Conservation (phyloP, 2,888 invertebrate genomes). For the Leptopilina syphax region DNA sequence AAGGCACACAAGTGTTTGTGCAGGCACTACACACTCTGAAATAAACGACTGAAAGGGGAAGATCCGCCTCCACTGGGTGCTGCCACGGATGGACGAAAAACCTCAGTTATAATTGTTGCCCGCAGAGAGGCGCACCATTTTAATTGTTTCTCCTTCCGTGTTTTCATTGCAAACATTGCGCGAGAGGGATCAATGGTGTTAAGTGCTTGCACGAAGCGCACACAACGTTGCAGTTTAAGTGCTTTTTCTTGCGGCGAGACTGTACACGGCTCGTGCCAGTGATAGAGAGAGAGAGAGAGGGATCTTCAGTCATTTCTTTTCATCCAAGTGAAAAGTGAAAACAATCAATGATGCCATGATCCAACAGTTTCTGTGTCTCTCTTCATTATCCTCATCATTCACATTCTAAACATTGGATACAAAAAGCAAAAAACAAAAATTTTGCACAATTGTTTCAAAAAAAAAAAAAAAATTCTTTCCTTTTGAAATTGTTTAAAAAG, state of each 20-base stretch:
- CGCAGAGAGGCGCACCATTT: slow-evolving; percentile 70
- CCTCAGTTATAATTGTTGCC: slow-evolving; percentile 77
- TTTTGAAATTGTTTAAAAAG: too few species aligned
- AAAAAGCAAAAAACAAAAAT: too few species aligned
- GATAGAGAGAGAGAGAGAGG: slow-evolving; percentile 16
- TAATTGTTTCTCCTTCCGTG: slow-evolving; percentile 46
- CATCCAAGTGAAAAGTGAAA: background rate
- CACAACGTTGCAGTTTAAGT: slow-evolving; percentile 23
- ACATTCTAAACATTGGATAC: too few species aligned
- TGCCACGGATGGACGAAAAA: slow-evolving; percentile 70
- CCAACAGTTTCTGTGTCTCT: background rate
- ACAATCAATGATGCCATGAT: background rate
- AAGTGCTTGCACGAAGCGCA: slow-evolving; percentile 23
- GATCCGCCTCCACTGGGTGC: slow-evolving; percentile 73
- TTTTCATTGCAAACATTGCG: slow-evolving; percentile 12
- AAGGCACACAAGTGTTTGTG: slow-evolving; percentile 43
- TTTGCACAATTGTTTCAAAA: too few species aligned
- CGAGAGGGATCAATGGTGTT: slow-evolving; percentile 25
- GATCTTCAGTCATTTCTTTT: slow-evolving; percentile 31
- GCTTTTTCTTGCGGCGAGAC: slow-evolving; percentile 28
- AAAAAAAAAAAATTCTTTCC: too few species aligned
- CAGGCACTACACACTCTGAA: slow-evolving; percentile 42
- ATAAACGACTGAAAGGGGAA: slow-evolving; percentile 45
- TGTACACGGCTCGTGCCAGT: slow-evolving; percentile 24
- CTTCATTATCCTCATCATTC: too few species aligned